Evolutionary conservation across 2,888 invertebrate genomes (phyloP).

Genomic region (Dolichomitus sp.): DNA sequence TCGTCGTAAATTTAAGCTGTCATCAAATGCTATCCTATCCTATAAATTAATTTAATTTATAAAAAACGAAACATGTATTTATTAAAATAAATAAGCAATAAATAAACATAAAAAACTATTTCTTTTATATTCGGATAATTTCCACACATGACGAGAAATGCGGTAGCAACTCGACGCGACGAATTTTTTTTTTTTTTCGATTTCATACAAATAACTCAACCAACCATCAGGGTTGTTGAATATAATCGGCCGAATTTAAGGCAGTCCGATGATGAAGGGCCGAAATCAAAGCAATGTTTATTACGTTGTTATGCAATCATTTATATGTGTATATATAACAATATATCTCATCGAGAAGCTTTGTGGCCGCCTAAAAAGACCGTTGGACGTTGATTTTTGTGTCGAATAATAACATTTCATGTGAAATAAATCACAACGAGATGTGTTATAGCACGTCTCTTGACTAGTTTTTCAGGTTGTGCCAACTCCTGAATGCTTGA

Average conservation of each 20-base stretch:
- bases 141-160: neutral
- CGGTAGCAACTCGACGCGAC: too few species aligned
- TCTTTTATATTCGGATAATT: neutral
- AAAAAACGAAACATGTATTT: slow-evolving; percentile 86
- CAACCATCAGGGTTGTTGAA: too few species aligned
- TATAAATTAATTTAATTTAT: slow-evolving; percentile 86
- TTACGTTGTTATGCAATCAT: slow-evolving; percentile 7
- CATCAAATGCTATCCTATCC: slow-evolving; percentile 84
- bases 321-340: neutral
- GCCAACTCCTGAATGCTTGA: slow-evolving; percentile 5
- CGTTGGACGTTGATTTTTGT: neutral
- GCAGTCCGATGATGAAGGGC: slow-evolving; percentile 5
- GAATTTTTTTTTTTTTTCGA: too few species aligned
- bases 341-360: neutral
- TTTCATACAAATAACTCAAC: too few species aligned
- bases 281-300: slow-evolving; percentile 6
- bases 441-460: neutral
- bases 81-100: slow-evolving; percentile 86
- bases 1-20: slow-evolving; percentile 71
- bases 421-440: neutral
- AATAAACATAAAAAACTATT: slow-evolving; percentile 69
- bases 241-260: too few species aligned
- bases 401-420: neutral
- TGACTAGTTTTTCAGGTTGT: slow-evolving; percentile 1
- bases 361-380: neutral